These are phyloP conservation scores for Epinephelus coioides DNA, from an alignment of 2,797 vertebrate species.

Conservation along the genomic window DNA sequence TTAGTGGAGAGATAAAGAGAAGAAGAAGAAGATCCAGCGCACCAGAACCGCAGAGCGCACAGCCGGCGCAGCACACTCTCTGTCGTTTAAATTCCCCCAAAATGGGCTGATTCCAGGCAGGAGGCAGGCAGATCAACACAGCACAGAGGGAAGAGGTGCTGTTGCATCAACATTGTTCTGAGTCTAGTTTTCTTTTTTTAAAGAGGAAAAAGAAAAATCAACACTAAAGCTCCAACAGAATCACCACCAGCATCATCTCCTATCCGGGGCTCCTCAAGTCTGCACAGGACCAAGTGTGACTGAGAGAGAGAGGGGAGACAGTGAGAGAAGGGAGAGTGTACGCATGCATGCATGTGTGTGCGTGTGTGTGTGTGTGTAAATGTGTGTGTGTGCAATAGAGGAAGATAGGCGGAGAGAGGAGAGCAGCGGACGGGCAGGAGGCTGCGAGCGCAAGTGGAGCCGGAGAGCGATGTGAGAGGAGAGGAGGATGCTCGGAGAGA, in stretches of 20 bases:
- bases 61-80: slow-evolving; percentile 68
- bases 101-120: slow-evolving; percentile 55
- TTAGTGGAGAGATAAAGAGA: slow-evolving; percentile 58
- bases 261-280: slow-evolving; percentile 63
- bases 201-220: slow-evolving; percentile 43
- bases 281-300: slow-evolving; percentile 64
- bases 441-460: slow-evolving; percentile 73
- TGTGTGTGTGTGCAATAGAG: slow-evolving; percentile 30
- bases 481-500: slow-evolving; percentile 53
- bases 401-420: slow-evolving; percentile 38
- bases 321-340: slow-evolving; percentile 26
- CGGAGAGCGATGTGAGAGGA: slow-evolving; percentile 70
- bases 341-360: slow-evolving; percentile 47
- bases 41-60: slow-evolving; percentile 55
- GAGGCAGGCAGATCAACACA: slow-evolving; percentile 57
- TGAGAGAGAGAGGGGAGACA: slow-evolving; percentile 28
- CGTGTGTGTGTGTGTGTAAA: background rate
- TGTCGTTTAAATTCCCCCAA: slow-evolving; percentile 70
- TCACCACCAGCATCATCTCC: slow-evolving; percentile 59
- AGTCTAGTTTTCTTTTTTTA: slow-evolving; percentile 46
- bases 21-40: slow-evolving; percentile 68
- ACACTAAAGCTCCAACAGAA: slow-evolving; percentile 49
- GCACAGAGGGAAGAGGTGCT: slow-evolving; percentile 50
- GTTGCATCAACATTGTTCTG: slow-evolving; percentile 76
- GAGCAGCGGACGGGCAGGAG: slow-evolving; percentile 60